A percentile compares a stretch with the other conserved stretches of the same genome.
phyloP scores from a whole-genome alignment of 1,140 invertebrate genomes.

The Pseudachorutes palmiensis region DNA sequence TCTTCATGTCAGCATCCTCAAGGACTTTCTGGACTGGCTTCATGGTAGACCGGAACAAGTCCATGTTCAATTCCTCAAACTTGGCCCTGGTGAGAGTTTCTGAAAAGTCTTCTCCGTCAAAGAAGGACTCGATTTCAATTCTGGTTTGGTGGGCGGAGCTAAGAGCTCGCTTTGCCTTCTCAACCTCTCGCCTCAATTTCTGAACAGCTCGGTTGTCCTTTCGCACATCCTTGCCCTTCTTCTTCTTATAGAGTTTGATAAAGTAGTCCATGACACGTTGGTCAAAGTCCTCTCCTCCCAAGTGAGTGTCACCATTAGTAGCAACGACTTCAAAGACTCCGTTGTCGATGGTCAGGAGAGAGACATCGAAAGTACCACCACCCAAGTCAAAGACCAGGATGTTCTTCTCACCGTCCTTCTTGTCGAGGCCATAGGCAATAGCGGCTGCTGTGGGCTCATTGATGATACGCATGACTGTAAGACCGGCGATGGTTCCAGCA shows the following conservation, averaged over 20 bases:
- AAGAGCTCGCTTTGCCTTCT: conserved; percentile 94
- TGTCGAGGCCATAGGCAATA: conserved; percentile 98
- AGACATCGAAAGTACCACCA: conserved; percentile 99
- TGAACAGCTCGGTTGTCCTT: conserved; percentile 79
- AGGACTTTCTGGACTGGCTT: conserved; percentile 97
- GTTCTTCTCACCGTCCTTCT: conserved; percentile 98
- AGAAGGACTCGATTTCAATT: conserved; percentile 99
- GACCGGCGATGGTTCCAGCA: conserved; percentile 67
- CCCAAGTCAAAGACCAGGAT: conserved; percentile 98
- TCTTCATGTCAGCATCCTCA: conserved; percentile 98
- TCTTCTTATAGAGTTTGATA: conserved; percentile 98
- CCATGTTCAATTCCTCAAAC: conserved; percentile 98
- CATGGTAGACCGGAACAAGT: conserved; percentile 68
- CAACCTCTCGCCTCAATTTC: conserved; percentile 91
- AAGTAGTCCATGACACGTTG: conserved; percentile 98
- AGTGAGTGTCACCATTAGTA: conserved; percentile 97
- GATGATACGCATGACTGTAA: conserved; percentile 98
- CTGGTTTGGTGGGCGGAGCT: conserved; percentile 91
- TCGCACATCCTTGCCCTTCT: conserved; percentile 95
- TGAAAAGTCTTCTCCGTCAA: conserved; percentile 98
- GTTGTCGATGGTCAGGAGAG: conserved; percentile 96
- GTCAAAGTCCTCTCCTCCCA: conserved; percentile 98
- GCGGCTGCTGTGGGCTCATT: conserved; percentile 99
- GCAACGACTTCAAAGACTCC: conserved; percentile 88
- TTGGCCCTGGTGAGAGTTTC: conserved; percentile 97